These are phyloP conservation scores for Sturnira hondurensis DNA, from an alignment of 2,113 vertebrate species.

Conservation along the genomic window DNA sequence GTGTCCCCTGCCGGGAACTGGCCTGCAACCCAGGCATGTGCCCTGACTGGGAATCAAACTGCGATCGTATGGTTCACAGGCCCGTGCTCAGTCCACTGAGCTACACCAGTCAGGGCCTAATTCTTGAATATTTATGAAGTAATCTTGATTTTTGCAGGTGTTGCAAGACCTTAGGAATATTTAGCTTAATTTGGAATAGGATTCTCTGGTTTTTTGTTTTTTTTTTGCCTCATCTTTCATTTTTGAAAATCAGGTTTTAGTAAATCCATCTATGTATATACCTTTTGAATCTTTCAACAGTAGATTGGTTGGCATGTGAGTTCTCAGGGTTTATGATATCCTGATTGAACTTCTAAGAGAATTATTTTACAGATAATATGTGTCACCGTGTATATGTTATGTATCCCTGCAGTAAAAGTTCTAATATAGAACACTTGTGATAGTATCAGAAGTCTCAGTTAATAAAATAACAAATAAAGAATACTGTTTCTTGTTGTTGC, in stretches of 20 bases:
- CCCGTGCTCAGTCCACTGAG: no score
- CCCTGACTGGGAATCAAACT: no score
- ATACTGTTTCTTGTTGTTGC: neutral
- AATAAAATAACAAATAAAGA: neutral
- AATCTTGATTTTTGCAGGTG: constrained; percentile 63
- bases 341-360: neutral
- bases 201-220: constrained; percentile 42
- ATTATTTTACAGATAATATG: neutral
- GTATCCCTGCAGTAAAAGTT: neutral
- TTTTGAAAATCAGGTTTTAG: constrained; percentile 43
- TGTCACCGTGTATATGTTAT: neutral
- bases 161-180: constrained; percentile 36
- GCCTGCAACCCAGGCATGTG: no score
- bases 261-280: constrained; percentile 28
- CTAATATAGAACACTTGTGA: neutral
- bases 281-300: constrained; percentile 10
- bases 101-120: no score
- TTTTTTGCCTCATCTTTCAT: constrained; percentile 36
- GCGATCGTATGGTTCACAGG: no score
- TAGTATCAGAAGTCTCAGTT: neutral
- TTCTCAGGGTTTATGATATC: neutral
- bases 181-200: constrained; percentile 62
- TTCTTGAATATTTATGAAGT: constrained; percentile 69
- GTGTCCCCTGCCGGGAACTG: no score
- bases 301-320: neutral